phyloP scores from a whole-genome alignment of 2,888 invertebrate genomes.

The Geotrupes spiniger region DNA sequence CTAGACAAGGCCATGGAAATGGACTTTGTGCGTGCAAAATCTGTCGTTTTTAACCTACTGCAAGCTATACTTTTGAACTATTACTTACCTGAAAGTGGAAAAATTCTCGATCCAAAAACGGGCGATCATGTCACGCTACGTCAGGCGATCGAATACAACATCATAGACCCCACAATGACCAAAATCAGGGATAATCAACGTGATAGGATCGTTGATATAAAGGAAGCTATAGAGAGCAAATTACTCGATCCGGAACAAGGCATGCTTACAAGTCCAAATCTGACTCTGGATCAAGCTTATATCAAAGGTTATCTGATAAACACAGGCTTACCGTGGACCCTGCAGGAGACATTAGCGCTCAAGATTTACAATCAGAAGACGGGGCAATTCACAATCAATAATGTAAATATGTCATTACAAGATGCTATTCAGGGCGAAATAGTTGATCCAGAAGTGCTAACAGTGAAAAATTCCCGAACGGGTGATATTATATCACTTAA shows the following conservation, averaged over 20 bases:
- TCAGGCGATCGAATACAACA: constrained; percentile 69
- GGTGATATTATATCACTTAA: constrained; percentile 76
- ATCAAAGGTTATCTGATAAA: constrained; percentile 78
- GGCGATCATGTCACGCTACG: constrained; percentile 71
- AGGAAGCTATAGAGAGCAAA: constrained; percentile 67
- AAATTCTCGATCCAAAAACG: constrained; percentile 73
- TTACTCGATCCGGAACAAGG: constrained; percentile 71
- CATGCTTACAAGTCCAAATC: constrained; percentile 64
- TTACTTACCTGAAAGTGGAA: constrained; percentile 70
- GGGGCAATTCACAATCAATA: constrained; percentile 69
- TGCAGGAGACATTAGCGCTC: constrained; percentile 80
- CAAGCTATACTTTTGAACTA: constrained; percentile 75
- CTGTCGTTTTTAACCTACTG: constrained; percentile 67
- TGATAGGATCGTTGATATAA: constrained; percentile 64
- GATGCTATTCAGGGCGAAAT: constrained; percentile 72
- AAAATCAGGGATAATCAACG: constrained; percentile 72
- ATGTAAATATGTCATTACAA: constrained; percentile 66
- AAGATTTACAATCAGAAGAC: constrained; percentile 74
- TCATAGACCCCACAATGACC: constrained; percentile 69
- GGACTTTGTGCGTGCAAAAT: constrained; percentile 66
- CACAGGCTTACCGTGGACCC: constrained; percentile 74
- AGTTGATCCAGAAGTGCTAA: constrained; percentile 73
- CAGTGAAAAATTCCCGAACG: constrained; percentile 75
- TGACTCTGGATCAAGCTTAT: constrained; percentile 75
- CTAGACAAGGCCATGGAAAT: constrained; percentile 69